Evolutionary conservation across 2,888 invertebrate species (phyloP).

Genomic region (Sussaba pulchella): DNA sequence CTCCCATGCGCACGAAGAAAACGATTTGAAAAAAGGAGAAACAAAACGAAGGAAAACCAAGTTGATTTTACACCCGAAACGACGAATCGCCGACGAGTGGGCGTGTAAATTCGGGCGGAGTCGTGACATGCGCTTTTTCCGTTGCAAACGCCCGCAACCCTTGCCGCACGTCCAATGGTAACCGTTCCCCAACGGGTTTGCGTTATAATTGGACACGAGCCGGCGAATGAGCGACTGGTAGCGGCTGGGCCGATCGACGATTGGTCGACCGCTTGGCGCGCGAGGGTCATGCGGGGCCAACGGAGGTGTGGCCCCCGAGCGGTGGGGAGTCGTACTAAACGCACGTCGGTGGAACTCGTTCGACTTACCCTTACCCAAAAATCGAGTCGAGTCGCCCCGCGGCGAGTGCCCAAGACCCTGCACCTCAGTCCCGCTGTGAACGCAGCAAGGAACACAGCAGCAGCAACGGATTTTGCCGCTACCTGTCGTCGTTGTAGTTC

Average conservation of each 20-base stretch:
- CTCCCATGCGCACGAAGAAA: constrained; percentile 1
- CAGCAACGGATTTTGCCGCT: constrained; percentile 68
- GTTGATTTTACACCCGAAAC: constrained; percentile 29
- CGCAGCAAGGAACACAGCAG: constrained; percentile 82
- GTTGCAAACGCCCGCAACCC: constrained; percentile 24
- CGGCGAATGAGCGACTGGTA: constrained; percentile 82
- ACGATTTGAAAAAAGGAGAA: constrained; percentile 1
- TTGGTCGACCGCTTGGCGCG: constrained; percentile 28
- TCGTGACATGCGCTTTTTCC: constrained; percentile 74
- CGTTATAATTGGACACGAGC: constrained; percentile 47
- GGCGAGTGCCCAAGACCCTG: constrained; percentile 76
- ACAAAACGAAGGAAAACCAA: constrained; percentile 16
- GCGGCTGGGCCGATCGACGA: constrained; percentile 55
- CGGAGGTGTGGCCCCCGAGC: constrained; percentile 58
- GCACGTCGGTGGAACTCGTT: constrained; percentile 70
- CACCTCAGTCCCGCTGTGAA: constrained; percentile 84
- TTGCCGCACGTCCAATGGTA: constrained; percentile 24
- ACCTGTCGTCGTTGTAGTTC: constrained; percentile 55
- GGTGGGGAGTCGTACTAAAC: constrained; percentile 63
- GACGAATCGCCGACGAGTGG: constrained; percentile 56
- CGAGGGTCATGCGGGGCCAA: constrained; percentile 47
- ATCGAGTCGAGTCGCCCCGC: constrained; percentile 83
- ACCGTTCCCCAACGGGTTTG: constrained; percentile 2
- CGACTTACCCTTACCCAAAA: constrained; percentile 68
- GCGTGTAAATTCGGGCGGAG: constrained; percentile 62